Percentiles rank a stretch among this genome's conserved stretches.
phyloP scores from a whole-genome alignment of 2,797 vertebrate species.

The Channallabes apus region DNA sequence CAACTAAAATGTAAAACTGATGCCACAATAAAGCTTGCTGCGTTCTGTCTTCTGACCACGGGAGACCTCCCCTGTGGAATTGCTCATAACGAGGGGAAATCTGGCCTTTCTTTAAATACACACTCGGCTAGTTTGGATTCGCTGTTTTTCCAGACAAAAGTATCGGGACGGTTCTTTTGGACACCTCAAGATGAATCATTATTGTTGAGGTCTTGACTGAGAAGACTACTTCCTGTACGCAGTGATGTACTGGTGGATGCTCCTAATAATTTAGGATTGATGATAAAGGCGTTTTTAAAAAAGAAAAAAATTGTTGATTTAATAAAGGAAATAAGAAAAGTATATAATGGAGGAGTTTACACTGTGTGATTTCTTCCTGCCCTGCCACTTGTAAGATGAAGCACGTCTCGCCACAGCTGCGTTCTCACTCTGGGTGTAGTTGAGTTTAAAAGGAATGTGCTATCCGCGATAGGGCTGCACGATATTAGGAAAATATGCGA shows the following conservation, averaged over 20 bases:
- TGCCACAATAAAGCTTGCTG: constrained; percentile 2
- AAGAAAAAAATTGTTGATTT: background rate
- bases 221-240: background rate
- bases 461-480: too few relatives aligned
- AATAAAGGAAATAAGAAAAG: background rate
- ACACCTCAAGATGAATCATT: background rate
- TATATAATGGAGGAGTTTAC: background rate
- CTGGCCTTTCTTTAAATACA: background rate
- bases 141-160: background rate
- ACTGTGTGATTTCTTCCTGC: background rate
- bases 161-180: background rate
- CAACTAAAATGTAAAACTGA: constrained; percentile 43
- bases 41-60: constrained; percentile 1
- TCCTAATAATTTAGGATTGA: background rate
- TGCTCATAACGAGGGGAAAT: constrained; percentile 15
- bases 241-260: background rate
- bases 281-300: background rate
- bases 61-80: background rate
- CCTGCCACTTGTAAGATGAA: background rate
- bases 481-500: too few relatives aligned
- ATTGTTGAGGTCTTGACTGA: background rate
- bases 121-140: background rate
- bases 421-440: background rate
- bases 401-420: background rate
- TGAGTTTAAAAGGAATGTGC: background rate